Conservation (phyloP, 2,888 invertebrate species). For the Pecten maximus region DNA sequence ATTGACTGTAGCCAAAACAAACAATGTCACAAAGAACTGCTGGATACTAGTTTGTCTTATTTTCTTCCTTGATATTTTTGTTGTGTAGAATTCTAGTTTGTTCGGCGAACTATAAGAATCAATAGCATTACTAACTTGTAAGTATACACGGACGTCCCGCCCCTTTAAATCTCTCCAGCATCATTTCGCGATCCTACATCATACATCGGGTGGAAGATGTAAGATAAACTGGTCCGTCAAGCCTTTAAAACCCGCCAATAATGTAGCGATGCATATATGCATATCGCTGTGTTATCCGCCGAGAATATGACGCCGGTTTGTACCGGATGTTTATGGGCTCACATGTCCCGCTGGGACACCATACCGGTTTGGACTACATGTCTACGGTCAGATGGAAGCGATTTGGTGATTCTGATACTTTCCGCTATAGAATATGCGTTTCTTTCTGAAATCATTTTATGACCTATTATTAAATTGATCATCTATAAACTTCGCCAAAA, state of each 20-base stretch:
- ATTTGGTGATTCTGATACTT: not conserved
- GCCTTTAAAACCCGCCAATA: not conserved
- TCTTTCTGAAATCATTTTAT: constrained; percentile 10
- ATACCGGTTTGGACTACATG: not conserved
- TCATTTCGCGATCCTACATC: not conserved
- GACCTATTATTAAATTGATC: constrained; percentile 15
- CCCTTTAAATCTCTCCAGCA: not conserved
- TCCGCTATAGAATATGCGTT: not conserved
- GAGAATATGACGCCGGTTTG: not conserved
- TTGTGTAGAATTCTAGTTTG: not conserved
- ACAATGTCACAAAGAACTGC: too few species aligned
- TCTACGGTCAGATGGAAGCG: not conserved
- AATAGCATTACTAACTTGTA: not conserved
- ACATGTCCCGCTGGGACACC: not conserved
- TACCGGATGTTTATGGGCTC: constrained; percentile 16
- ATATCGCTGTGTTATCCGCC: not conserved
- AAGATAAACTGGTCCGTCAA: not conserved
- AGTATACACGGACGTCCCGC: not conserved
- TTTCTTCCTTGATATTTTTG: not conserved
- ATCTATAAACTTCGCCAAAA: constrained; percentile 23
- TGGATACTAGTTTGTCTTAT: too few species aligned
- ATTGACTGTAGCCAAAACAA: too few species aligned
- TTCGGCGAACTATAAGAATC: not conserved
- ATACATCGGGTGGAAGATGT: not conserved
- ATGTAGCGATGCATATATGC: constrained; percentile 13